phyloP scores from a whole-genome alignment of 2,797 vertebrate genomes.

The Lacerta bilineata region DNA sequence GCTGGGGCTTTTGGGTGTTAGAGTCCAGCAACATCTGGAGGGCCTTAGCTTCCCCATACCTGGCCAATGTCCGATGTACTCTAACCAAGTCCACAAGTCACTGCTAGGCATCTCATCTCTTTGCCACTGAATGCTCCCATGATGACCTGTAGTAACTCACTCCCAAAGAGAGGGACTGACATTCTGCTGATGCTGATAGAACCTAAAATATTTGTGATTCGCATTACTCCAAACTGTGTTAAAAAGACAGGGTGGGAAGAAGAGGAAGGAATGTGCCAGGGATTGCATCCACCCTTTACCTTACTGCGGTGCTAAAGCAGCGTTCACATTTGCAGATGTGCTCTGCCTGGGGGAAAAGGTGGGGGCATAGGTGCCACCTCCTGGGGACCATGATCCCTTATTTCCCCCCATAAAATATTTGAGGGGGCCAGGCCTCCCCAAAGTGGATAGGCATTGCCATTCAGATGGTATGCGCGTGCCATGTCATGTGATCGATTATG shows the following conservation, averaged over 20 bases:
- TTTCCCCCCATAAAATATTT: no score
- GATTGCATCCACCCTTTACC: constrained; percentile 74
- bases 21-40: no score
- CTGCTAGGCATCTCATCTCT: background rate
- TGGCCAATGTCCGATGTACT: no score
- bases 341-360: constrained; percentile 46
- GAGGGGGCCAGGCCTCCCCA: no score
- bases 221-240: constrained; percentile 69
- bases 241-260: constrained; percentile 59
- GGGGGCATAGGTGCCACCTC: constrained; percentile 39
- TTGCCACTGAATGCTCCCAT: background rate
- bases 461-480: no score
- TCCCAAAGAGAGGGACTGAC: constrained; percentile 14
- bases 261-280: constrained; percentile 72
- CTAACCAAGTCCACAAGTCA: no score
- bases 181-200: constrained; percentile 50
- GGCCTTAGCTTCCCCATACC: no score
- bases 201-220: constrained; percentile 76
- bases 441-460: no score
- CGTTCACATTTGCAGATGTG: constrained; percentile 75
- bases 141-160: constrained; percentile 11
- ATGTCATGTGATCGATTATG: no score
- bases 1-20: no score
- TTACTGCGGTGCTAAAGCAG: constrained; percentile 73
- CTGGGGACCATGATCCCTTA: constrained; percentile 44